Base-by-base conservation (phyloP, 2,113 vertebrate species). In the Trematomus loennbergii region DNA sequence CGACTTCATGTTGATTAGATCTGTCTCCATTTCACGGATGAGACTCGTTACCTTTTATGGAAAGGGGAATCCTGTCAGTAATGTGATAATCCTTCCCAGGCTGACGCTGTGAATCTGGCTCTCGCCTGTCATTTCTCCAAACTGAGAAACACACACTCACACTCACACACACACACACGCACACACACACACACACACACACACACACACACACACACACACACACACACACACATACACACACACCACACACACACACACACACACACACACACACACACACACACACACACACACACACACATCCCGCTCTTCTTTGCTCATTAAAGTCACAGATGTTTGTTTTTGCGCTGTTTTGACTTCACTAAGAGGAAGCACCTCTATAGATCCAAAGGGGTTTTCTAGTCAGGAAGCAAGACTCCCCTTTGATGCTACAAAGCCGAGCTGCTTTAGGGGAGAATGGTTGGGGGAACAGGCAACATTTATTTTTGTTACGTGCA, bases 21-120 rank as follows among this genome's bases (percentile, higher is more conserved):
- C 81, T 69, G 63, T 88, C 60, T 90, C 60, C 5, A 12, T 85
- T 82, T 87, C 80, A 75, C 13, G 50, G 72, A 67, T 82, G 77
- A 84, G 61, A 52, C 69, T 76, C 17, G 55, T 84, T 78, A 64
- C 83, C 81, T 82, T 87, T 76, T 88, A 70, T 78, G 81, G 78
- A 81, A 45, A 73, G 36, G 79, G 78, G 78, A 89, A 87, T 79
- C 71, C 86, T 88, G 74, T 79, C 82, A 72, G 84, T 82, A 79
- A 88, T 89, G 72, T 61, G 73, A 86, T 86, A 89, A 88, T 88
- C 72, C 75, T 45, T 75, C 52, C 9, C 58, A 75, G 70, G 79
- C 74, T 85, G 72, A 84, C 15, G 53, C 79, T 79, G 68, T 68
- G 66, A 81, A 75, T 78, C 68, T 69, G 43, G 72, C 71, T 45